phyloP scores from a whole-genome alignment of 2,113 vertebrate species.

The Phalacrocorax aristotelis region DNA sequence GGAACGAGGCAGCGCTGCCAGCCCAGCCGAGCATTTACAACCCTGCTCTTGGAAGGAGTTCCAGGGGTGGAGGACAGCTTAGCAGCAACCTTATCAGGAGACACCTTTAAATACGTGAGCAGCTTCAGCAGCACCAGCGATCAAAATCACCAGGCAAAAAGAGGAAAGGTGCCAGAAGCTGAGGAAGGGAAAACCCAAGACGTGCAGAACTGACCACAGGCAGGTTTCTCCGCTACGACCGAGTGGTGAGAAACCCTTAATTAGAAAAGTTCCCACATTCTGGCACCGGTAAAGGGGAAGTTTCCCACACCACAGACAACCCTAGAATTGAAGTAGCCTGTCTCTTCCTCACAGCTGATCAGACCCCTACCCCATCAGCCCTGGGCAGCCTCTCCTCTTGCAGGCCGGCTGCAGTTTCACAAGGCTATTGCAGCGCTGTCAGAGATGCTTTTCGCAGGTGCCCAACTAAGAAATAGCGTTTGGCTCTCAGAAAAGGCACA shows the following conservation, averaged over 20 bases:
- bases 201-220: neutral
- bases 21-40: accelerated
- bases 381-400: neutral
- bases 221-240: neutral
- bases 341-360: accelerated
- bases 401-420: accelerated
- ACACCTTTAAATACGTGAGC: accelerated
- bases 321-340: neutral
- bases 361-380: neutral
- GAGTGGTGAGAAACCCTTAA: neutral
- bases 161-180: neutral
- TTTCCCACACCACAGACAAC: neutral
- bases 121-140: neutral
- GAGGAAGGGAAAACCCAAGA: neutral
- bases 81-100: neutral
- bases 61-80: neutral
- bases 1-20: neutral
- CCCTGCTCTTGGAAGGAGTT: neutral
- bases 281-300: accelerated
- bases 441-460: neutral
- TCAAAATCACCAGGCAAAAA: neutral
- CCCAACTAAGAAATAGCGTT: neutral
- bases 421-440: accelerated
- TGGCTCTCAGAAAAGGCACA: neutral
- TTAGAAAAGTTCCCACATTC: neutral